A percentile compares a stretch with the other conserved stretches of the same genome.
phyloP scores from a whole-genome alignment of 1,140 invertebrate genomes.

The Plutomurus gul region DNA sequence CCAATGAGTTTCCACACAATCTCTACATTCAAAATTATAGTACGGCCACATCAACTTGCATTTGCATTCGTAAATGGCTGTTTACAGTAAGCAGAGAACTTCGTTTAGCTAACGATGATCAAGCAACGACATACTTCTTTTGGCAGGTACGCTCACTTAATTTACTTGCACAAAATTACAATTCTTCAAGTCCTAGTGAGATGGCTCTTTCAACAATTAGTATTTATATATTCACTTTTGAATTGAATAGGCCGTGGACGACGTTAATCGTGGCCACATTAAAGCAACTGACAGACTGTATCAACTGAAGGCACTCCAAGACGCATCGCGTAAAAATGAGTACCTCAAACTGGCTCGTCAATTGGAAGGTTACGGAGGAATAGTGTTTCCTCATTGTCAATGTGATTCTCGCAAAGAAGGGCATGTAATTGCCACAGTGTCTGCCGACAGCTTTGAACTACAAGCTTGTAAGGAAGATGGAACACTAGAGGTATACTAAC shows the following conservation, averaged over 20 bases:
- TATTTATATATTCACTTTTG: conserved; percentile 25
- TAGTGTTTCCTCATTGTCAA: conserved; percentile 92
- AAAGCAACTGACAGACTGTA: conserved; percentile 86
- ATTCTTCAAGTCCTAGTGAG: too few relatives aligned
- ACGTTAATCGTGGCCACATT: conserved; percentile 91
- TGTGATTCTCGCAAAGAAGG: conserved; percentile 92
- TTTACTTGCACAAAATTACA: too few relatives aligned
- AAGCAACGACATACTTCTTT: conserved; percentile 75
- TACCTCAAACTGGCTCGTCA: conserved; percentile 76
- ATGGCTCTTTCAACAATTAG: too few relatives aligned
- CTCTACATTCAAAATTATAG: conserved; percentile 99
- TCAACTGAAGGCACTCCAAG: conserved; percentile 92
- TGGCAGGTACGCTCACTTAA: conserved; percentile 69
- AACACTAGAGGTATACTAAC: conserved; percentile 76
- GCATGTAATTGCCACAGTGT: conserved; percentile 81
- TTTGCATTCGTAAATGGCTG: conserved; percentile 92
- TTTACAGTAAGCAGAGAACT: conserved; percentile 80
- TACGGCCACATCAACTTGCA: conserved; percentile 94
- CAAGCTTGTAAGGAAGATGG: conserved; percentile 88
- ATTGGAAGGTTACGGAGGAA: conserved; percentile 86
- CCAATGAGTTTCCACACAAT: conserved; percentile 93
- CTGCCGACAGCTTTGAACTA: conserved; percentile 75
- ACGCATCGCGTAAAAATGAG: conserved; percentile 82
- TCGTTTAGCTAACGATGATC: conserved; percentile 66
- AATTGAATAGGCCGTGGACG: conserved; percentile 76